phyloP scores from a whole-genome alignment of 2,888 invertebrate species.

The Zaprionus lineosus region DNA sequence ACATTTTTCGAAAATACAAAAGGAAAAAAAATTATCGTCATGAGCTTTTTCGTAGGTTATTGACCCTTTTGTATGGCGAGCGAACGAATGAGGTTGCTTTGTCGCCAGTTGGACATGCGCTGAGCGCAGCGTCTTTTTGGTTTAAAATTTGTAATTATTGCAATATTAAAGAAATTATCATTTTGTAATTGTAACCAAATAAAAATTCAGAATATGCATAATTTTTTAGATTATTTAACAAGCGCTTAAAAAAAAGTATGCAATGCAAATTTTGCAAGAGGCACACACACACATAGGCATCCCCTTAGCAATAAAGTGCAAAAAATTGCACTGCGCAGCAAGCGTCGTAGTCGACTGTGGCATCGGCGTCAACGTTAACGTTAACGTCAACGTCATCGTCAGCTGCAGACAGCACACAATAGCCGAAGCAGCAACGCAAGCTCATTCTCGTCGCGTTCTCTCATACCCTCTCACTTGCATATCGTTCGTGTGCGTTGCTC shows the following conservation, averaged over 20 bases:
- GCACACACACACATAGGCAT: slow-evolving; percentile 6
- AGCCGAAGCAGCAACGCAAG: slow-evolving; percentile 36
- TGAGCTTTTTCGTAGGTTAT: slow-evolving; percentile 71
- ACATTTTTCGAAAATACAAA: slow-evolving; percentile 57
- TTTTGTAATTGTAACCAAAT: slow-evolving; percentile 26
- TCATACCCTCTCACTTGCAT: slow-evolving; percentile 41
- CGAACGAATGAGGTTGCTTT: slow-evolving; percentile 67
- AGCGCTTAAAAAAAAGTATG: slow-evolving; percentile 55
- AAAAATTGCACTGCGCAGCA: slow-evolving; percentile 54
- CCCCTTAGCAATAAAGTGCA: slow-evolving; percentile 2
- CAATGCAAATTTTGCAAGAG: slow-evolving; percentile 48
- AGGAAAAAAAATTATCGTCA: slow-evolving; percentile 31
- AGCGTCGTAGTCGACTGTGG: slow-evolving; percentile 29
- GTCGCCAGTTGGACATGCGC: slow-evolving; percentile 42
- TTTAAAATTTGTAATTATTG: neutral
- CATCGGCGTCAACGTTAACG: too few species aligned
- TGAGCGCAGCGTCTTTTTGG: slow-evolving; percentile 48
- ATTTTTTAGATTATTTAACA: slow-evolving; percentile 28
- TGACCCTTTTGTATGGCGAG: slow-evolving; percentile 60
- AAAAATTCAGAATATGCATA: slow-evolving; percentile 5
- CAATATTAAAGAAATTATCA: neutral
- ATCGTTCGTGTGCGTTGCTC: slow-evolving; percentile 44
- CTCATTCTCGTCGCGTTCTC: slow-evolving; percentile 32
- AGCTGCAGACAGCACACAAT: slow-evolving; percentile 31
- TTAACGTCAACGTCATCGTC: slow-evolving; percentile 37